Conservation (phyloP, 2,797 vertebrate genomes). For the Darevskia mixta region DNA sequence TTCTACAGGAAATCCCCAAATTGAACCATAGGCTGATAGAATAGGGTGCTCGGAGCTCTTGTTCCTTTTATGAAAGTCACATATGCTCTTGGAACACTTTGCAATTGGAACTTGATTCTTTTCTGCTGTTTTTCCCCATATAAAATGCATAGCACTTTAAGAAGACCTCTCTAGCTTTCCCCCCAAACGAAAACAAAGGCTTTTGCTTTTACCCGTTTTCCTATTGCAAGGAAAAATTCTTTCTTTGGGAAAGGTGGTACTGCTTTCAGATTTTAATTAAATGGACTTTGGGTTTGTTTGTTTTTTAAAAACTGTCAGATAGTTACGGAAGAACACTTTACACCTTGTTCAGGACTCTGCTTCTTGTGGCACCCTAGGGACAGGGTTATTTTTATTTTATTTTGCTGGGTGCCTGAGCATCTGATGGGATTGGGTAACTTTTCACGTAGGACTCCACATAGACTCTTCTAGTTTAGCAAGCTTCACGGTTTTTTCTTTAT, state of each 20-base stretch:
- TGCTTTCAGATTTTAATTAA: not conserved
- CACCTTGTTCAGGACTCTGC: not conserved
- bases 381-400: not conserved
- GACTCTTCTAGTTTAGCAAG: not conserved
- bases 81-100: accelerated
- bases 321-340: not conserved
- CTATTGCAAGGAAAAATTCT: not conserved
- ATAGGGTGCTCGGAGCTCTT: accelerated
- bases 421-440: conserved; percentile 22
- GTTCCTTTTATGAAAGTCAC: accelerated
- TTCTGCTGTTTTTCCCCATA: not conserved
- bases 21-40: not conserved
- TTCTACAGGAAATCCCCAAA: accelerated
- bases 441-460: not conserved
- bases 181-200: conserved; percentile 19
- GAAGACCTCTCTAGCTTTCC: conserved; percentile 34
- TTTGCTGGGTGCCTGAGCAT: not conserved
- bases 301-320: not conserved
- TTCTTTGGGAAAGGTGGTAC: not conserved
- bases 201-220: conserved; percentile 26
- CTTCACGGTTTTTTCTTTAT: not conserved
- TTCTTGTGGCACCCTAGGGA: not conserved
- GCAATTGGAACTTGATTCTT: not conserved
- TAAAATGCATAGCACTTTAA: not conserved
- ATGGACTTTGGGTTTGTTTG: not conserved